Base-by-base conservation (phyloP, 2,797 vertebrate species). In the Hippopotamyrus pictus region DNA sequence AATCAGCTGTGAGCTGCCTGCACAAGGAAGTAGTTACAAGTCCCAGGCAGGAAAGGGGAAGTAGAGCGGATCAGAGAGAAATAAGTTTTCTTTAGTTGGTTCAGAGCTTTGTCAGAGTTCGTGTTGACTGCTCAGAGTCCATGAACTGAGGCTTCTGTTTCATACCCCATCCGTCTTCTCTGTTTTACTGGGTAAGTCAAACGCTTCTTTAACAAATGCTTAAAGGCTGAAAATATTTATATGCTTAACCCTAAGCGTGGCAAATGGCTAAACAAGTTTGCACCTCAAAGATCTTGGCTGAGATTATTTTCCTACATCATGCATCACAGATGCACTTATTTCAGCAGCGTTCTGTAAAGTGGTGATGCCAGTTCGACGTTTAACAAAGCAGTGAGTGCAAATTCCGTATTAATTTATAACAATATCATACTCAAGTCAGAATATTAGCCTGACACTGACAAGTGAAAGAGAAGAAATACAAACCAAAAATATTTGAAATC, bases 81-180 rank as follows among this genome's bases (percentile, higher is more conserved):
- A 89, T 91, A 89, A 89, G 90, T 89, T 84, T 89, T 91, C 88
- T 91, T 92, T 44, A 91, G 90, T 92, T 92, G 91, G 90, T 92
- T 91, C 90, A 91, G 90, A 91, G 90, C 90, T 90, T 69, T 88
- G 94, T 94, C 93, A 94, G 94, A 89, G 95, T 97, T 97, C 96
- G 97, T 95, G 97, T 97, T 92, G 97, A 97, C 97, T 97, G 97
- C 94, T 95, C 97, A 96, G 97, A 97, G 97, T 97, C 97, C 97
- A 95, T 95, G 96, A 97, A 95, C 96, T 91, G 91, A 91, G 93
- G 94, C 93, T 94, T 92, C 91, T 92, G 89, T 90, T 92, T 86
- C 57, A 89, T 33, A 82, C 92, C 91, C 90, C 88, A 92, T 92
- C 93, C 50, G 88, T 89, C 92, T 91, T 91, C 57, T 88, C 86